Conservation (phyloP, 2,797 vertebrate species). For the Oreortyx pictus region DNA sequence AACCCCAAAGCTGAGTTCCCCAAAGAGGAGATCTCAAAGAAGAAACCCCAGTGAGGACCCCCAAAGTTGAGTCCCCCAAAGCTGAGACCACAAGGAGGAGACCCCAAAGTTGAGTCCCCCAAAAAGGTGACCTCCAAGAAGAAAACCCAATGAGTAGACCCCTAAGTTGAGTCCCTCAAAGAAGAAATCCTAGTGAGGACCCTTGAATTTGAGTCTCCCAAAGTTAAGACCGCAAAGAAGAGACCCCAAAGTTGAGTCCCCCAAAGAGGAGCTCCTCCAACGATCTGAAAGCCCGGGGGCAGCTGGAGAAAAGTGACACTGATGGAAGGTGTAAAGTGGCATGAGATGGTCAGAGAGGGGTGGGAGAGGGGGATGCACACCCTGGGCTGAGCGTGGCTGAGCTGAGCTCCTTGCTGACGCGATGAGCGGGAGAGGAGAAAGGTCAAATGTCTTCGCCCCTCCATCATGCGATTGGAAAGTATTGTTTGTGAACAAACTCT, state of each 20-base stretch:
- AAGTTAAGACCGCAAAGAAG: too few relatives aligned
- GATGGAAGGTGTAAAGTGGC: background rate
- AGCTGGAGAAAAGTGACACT: background rate
- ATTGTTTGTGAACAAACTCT: slow-evolving; percentile 26
- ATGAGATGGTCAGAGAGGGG: fast-evolving
- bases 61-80: too few relatives aligned
- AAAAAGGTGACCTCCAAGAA: background rate
- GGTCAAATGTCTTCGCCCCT: background rate
- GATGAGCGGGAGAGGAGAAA: background rate
- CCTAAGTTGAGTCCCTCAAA: background rate
- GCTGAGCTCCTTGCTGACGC: background rate
- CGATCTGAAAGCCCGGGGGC: fast-evolving
- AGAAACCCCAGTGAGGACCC: background rate
- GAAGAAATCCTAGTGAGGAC: background rate
- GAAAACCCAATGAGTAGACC: too few relatives aligned
- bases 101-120: too few relatives aligned
- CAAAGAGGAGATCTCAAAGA: fast-evolving
- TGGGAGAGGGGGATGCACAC: background rate
- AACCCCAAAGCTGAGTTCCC: too few relatives aligned
- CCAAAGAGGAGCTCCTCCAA: background rate
- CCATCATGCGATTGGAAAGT: slow-evolving; percentile 49
- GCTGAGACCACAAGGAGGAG: too few relatives aligned
- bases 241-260: background rate
- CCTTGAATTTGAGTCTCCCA: too few relatives aligned
- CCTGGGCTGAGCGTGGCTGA: background rate